Evolutionary conservation across 1,140 invertebrate species (phyloP), one percentile per base, ranked within the genome.

Genomic region (Anadara kagoshimensis): DNA sequence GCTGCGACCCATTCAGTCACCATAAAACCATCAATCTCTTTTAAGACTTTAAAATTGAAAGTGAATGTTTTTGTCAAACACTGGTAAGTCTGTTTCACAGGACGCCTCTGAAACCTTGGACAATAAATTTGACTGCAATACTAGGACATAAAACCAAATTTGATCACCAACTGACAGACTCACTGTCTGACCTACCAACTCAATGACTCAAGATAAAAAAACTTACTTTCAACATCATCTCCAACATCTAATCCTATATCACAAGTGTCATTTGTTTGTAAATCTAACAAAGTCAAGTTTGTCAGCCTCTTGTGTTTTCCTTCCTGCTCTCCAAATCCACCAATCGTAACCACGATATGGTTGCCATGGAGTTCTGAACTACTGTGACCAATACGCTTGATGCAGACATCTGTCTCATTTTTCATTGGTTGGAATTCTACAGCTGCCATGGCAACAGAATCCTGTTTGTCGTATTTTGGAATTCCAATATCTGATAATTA

Each of bases 281-380:
- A 10, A 67, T 88, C 75, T 47, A 75, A 80, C 1, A 83, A 41
- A 7, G 74, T 57, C 29, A 87, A 53, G 26, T 85, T 79, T 26
- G 80, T 71, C 22, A 89, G 61, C 29, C 88, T 69, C 75, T 83
- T 75, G 62, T 89, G 88, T 57, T 84, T 81, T 11, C 85, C 85
- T 47, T 78, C 73, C 59, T 84, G 66, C 26, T 80, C 78, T 12
- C 89, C 89, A 83, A 90, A 90, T 20, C 89, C 89, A 56, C 88
- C 89, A 29, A 81, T 41, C 16, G 61, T 63, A 16, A 63, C 45
- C 18, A 63, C 57, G 66, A 70, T 47, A 7, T 36, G 29, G 16
- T 58, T 61, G 1, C 73, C 67, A 26, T 43, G 58, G 16, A 86
- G 47, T 8, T 56, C 20, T 57, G 63, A 57, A 44, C 79, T 78